Evolutionary conservation across 2,797 vertebrate genomes (phyloP).

Genomic region (Novumbra hubbsi): DNA sequence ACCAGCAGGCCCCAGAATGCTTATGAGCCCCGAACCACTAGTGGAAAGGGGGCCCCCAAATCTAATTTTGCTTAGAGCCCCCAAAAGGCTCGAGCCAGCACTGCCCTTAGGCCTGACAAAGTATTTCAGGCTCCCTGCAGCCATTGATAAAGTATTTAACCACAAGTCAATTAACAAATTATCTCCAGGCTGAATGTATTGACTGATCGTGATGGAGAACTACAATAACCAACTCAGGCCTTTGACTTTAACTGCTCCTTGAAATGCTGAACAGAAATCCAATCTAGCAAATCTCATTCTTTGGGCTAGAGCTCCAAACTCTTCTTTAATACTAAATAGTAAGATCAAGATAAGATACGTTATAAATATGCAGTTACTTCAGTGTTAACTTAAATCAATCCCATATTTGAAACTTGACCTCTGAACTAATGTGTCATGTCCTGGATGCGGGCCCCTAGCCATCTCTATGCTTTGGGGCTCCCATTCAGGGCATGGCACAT

Average conservation of each 20-base stretch:
- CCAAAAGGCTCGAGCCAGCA: too few relatives aligned
- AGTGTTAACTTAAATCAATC: background rate
- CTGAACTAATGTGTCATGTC: too few relatives aligned
- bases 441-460: too few relatives aligned
- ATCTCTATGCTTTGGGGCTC: too few relatives aligned
- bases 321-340: background rate
- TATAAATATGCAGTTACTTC: background rate
- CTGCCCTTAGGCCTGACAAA: background rate
- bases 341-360: background rate
- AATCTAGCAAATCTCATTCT: background rate
- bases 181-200: background rate
- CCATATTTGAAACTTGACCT: background rate
- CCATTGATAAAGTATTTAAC: background rate
- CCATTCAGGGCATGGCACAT: too few relatives aligned
- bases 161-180: background rate
- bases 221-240: background rate
- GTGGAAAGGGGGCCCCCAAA: too few relatives aligned
- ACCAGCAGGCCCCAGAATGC: too few relatives aligned
- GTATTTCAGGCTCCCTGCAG: background rate
- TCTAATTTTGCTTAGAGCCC: too few relatives aligned
- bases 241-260: background rate
- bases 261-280: background rate
- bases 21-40: too few relatives aligned
- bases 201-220: background rate
- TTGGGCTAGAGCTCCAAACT: background rate